Conservation (phyloP, 2,797 vertebrate species). For the Darevskia mixta region DNA sequence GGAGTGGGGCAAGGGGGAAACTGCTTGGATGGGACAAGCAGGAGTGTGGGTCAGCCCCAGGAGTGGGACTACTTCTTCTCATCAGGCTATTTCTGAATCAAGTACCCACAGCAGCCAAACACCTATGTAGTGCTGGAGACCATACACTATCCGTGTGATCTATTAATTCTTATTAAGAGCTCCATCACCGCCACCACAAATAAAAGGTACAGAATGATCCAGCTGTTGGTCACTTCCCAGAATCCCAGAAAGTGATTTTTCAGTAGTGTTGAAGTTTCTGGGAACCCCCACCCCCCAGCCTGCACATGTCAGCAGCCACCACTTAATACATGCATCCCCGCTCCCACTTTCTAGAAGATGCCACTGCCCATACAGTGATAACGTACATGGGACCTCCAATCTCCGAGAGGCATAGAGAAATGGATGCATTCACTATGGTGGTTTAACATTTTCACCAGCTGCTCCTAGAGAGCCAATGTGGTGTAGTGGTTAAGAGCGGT, state of each 20-base stretch:
- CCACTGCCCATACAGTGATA: background rate
- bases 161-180: background rate
- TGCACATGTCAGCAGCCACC: background rate
- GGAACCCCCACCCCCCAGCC: background rate
- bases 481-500: no score
- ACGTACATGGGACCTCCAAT: background rate
- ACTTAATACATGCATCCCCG: background rate
- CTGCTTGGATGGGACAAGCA: no score
- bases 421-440: background rate
- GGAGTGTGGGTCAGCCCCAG: no score
- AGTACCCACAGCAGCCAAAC: no score
- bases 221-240: background rate
- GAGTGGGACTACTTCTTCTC: no score
- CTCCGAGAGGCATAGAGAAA: background rate
- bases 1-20: no score
- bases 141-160: no score
- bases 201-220: background rate
- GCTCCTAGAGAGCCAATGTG: no score
- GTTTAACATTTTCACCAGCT: background rate
- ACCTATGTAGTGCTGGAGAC: no score
- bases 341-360: background rate
- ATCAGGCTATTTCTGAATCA: no score
- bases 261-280: background rate
- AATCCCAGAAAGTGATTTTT: background rate
- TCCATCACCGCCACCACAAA: background rate